Base-by-base conservation (phyloP, 2,888 invertebrate species). In the Alloscopus bannaensis region DNA sequence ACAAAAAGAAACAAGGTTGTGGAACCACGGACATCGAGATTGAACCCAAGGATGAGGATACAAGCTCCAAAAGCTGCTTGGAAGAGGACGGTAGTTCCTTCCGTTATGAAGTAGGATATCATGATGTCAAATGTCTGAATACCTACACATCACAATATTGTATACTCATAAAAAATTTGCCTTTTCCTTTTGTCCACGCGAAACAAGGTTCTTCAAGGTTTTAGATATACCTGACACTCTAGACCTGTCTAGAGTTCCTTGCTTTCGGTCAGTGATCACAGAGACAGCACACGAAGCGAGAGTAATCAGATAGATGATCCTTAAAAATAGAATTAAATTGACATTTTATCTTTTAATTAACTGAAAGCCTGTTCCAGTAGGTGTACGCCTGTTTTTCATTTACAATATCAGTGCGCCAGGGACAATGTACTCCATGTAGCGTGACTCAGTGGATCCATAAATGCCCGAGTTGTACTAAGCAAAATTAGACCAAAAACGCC, bases 381-480 rank as follows among this genome's bases (percentile, higher is more conserved):
- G n/a, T n/a, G n/a, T n/a, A n/a, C n/a, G n/a, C n/a, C n/a, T n/a
- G n/a, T n/a, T n/a, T n/a, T n/a, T n/a, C n/a, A n/a, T n/a, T 71
- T 81, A 81, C 81, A 81, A 64, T 42, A 77, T 64, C 16, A 81
- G 42, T 1, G 78, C 78, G 47, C 72, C 78, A 65, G 78, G 81
- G 57, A 69, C 62, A 4, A 78, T 81, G 55, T 77, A 81, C 29
- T 81, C 81, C 64, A 70, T 77, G 20, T 77, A 81, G 6, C 77
- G 52, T 8, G 64, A 50, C 24, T 78, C 65, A 2, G 40, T 13
- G 26, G 64, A 69, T 31, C 81, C 81, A 31, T 69, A 81, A 64
- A 81, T 55, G 4, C 50, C 29, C 0, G 28, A 68, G 42, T 52
- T 62, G 31, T 20, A 47, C 28, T 20, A 50, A 55, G 31, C 1